Percentiles rank a stretch among this genome's conserved stretches.
phyloP scores from a whole-genome alignment of 2,797 vertebrate species.

The Basileuterus tristriatus region DNA sequence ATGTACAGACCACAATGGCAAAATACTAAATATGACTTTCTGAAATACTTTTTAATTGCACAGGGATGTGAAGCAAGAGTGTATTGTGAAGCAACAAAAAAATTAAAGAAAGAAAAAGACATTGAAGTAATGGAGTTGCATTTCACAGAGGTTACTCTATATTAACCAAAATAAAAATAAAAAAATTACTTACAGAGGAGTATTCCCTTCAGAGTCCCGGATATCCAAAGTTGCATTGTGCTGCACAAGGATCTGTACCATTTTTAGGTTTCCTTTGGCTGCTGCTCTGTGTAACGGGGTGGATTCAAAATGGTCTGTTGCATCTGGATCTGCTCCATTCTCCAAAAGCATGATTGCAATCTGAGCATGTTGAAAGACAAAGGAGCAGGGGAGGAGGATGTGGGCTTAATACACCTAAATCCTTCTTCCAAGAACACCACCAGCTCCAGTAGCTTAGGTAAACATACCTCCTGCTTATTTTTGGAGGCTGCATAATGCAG shows the following conservation, averaged over 20 bases:
- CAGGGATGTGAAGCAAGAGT: background rate
- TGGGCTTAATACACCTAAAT: background rate
- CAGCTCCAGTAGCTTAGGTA: background rate
- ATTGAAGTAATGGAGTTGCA: background rate
- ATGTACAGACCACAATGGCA: background rate
- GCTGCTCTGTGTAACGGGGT: constrained; percentile 94
- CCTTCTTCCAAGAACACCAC: background rate
- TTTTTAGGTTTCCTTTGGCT: constrained; percentile 91
- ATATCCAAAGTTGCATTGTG: constrained; percentile 92
- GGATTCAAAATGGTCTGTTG: constrained; percentile 88
- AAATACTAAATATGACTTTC: background rate
- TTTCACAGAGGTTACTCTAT: background rate
- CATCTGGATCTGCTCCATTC: constrained; percentile 90
- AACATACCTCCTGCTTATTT: constrained; percentile 89
- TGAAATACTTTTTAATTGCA: background rate
- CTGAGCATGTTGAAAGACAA: constrained; percentile 64
- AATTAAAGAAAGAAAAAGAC: background rate
- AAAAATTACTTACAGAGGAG: constrained; percentile 86
- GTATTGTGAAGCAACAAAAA: background rate
- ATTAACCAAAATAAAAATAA: background rate
- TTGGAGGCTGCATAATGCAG: constrained; percentile 96
- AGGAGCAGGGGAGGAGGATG: background rate
- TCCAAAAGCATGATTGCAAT: constrained; percentile 90
- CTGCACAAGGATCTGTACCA: constrained; percentile 91
- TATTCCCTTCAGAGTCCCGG: constrained; percentile 95